Base-by-base conservation (phyloP, 2,888 invertebrate genomes). In the Lasioglossum malachurum region DNA sequence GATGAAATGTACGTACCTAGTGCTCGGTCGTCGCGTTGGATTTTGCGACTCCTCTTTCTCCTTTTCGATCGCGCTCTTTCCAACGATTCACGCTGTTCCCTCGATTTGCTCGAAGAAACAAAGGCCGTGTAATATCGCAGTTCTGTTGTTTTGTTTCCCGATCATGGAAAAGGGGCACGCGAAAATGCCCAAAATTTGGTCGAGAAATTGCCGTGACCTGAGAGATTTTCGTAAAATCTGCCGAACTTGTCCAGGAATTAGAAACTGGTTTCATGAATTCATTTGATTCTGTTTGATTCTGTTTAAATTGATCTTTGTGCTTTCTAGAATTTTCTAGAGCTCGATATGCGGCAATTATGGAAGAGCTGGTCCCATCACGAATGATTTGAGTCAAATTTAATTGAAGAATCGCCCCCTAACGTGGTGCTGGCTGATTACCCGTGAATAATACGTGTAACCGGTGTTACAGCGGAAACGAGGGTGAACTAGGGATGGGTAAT, bases 1-100 rank as follows among this genome's bases (percentile, higher is more conserved):
- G 74, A 84, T 87, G 86, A 90, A 89, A 78, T 87, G 86, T 90
- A 87, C 82, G 89, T 88, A 81, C 84, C 80, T 44, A 44, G 90
- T 87, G 72, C 76, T 46, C 64, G 78, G 53, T 78, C 75, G 73
- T 67, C 12, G 77, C 74, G 73, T 86, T 82, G 79, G 78, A 72
- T 71, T 71, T 64, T 19, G 57, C 16, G 41, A 7, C 14, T 75
- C 71, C 72, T 77, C 67, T 41, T 23, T n/a, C 35, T 12, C 44
- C 78, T 60, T 78, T 80, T 74, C 69, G 49, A 77, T 71, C 69
- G 0, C 0, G 35, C 19, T 23, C 67, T 41, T 71, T 12, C 69
- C 78, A 27, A 44, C 88, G 60, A 82, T 82, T 57, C 67, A 41
- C 57, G 19, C 76, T 67, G 60, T 84, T 90, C 79, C 67, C 67